Conservation (phyloP, 2,888 invertebrate genomes). For the Exephanes ischioxanthus region DNA sequence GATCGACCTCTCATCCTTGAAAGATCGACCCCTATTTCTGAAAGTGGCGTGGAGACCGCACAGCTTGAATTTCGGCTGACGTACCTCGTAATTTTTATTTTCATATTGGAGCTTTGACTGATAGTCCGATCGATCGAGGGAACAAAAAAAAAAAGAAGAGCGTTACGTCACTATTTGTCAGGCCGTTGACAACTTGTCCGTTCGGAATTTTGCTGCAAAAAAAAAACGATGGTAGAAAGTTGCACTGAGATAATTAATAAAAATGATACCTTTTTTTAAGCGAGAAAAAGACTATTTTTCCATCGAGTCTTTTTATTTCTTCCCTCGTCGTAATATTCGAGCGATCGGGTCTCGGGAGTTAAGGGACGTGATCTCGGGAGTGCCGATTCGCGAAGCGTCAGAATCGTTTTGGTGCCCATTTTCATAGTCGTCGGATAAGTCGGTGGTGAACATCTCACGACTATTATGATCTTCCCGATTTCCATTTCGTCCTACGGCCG, state of each 20-base stretch:
- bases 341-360: constrained; percentile 21
- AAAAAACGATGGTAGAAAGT: background rate
- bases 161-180: constrained; percentile 5
- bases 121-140: background rate
- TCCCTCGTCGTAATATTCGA: constrained; percentile 27
- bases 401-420: constrained; percentile 79
- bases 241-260: background rate
- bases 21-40: constrained; percentile 11
- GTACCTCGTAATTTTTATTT: constrained; percentile 17
- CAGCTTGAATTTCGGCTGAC: constrained; percentile 1
- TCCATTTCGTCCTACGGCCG: constrained; percentile 62
- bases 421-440: constrained; percentile 65
- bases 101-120: constrained; percentile 17
- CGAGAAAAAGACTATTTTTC: constrained; percentile 4
- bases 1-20: constrained; percentile 27
- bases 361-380: constrained; percentile 66
- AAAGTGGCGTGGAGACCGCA: background rate
- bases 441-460: constrained; percentile 77
- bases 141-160: constrained; percentile 25
- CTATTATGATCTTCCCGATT: constrained; percentile 73
- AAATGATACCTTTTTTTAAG: background rate
- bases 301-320: constrained; percentile 36
- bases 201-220: constrained; percentile 16
- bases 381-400: constrained; percentile 77
- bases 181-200: background rate